Percentiles rank a stretch among this genome's conserved stretches.
phyloP scores from a whole-genome alignment of 2,113 vertebrate genomes.

The Corvus hawaiiensis region DNA sequence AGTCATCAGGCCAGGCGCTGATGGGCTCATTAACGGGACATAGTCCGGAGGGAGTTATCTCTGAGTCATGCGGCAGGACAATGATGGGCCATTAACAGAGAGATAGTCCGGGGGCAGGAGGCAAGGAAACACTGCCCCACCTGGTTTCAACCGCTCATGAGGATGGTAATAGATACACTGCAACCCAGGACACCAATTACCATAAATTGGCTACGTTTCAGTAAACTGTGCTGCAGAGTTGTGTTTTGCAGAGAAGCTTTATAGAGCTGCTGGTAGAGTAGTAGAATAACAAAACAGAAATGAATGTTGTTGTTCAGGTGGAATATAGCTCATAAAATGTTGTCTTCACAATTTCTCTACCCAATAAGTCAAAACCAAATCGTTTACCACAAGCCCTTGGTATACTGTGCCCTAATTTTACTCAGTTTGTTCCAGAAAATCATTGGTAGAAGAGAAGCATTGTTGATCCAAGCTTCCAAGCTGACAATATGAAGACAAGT shows the following conservation, averaged over 20 bases:
- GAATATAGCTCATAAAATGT: neutral
- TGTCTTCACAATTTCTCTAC: neutral
- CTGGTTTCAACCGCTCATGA: too few species aligned
- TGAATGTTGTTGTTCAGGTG: neutral
- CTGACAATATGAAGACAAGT: conserved; percentile 38
- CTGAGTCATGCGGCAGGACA: too few species aligned
- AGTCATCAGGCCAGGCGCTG: too few species aligned
- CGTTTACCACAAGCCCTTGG: neutral
- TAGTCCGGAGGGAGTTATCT: too few species aligned
- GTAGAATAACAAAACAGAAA: neutral
- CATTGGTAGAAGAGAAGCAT: neutral
- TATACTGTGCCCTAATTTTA: neutral
- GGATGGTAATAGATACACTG: too few species aligned
- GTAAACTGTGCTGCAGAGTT: neutral
- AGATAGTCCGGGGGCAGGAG: too few species aligned
- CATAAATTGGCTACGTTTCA: rapidly evolving
- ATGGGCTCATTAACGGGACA: too few species aligned
- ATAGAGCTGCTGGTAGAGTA: neutral
- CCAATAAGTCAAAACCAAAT: neutral
- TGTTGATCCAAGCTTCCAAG: conserved; percentile 36
- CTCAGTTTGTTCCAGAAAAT: conserved; percentile 44
- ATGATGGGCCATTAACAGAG: too few species aligned
- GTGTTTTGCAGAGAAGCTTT: neutral
- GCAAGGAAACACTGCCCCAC: too few species aligned
- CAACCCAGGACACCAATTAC: neutral